Conservation (phyloP, 2,797 vertebrate species). For the Acrossocheilus fasciatus region DNA sequence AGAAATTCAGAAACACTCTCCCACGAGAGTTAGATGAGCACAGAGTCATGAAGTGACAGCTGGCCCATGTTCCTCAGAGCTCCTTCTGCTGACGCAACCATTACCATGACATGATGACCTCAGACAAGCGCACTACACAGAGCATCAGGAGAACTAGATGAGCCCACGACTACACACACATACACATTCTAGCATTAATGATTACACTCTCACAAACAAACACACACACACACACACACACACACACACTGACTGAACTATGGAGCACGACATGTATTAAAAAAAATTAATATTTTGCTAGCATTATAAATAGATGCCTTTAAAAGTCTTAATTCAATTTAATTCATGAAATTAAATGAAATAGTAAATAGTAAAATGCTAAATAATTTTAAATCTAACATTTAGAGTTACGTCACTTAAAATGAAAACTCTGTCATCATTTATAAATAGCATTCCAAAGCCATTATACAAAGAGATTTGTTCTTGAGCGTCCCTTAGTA, state of each 20-base stretch:
- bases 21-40: constrained; percentile 62
- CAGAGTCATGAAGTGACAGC: constrained; percentile 51
- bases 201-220: constrained; percentile 38
- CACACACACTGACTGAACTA: constrained; percentile 11
- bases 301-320: neutral
- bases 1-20: constrained; percentile 54
- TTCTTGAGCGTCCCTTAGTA: neutral
- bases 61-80: constrained; percentile 59
- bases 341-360: neutral
- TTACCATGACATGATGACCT: constrained; percentile 74
- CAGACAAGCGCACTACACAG: constrained; percentile 65
- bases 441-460: neutral
- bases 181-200: neutral
- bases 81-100: constrained; percentile 69
- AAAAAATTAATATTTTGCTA: too few species aligned
- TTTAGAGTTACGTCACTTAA: neutral
- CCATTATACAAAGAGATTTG: neutral
- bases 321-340: neutral
- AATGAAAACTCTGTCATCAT: neutral
- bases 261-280: neutral
- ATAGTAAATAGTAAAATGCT: neutral
- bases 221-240: constrained; percentile 39
- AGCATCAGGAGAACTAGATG: constrained; percentile 64
- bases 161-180: constrained; percentile 65
- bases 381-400: neutral